These are phyloP conservation scores for Pemphredon lugubris DNA, from an alignment of 2,888 invertebrate species.

Conservation along the genomic window DNA sequence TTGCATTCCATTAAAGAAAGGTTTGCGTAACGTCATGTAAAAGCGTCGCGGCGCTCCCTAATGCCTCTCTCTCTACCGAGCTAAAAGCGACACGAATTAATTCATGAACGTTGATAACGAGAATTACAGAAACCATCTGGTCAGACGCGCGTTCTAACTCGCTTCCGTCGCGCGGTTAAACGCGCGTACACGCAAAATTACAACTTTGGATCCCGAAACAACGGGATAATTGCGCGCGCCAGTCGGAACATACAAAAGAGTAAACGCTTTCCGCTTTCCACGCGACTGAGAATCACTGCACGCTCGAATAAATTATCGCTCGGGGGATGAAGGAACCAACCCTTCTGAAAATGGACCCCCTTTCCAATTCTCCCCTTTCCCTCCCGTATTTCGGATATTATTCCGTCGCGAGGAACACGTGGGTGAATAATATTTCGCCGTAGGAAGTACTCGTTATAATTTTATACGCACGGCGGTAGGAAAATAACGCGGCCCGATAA, in stretches of 20 bases:
- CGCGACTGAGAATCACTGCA: slow-evolving; percentile 46
- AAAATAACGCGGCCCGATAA: no score
- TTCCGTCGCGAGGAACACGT: slow-evolving; percentile 27
- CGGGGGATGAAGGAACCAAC: slow-evolving; percentile 19
- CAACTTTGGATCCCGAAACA: no score
- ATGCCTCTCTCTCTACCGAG: neutral
- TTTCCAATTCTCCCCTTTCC: slow-evolving; percentile 36
- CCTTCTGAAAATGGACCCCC: slow-evolving; percentile 52
- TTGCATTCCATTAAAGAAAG: slow-evolving; percentile 29
- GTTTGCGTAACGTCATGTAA: slow-evolving; percentile 18
- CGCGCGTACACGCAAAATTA: no score
- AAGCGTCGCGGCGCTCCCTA: neutral
- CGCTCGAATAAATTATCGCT: slow-evolving; percentile 43
- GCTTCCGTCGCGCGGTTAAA: no score
- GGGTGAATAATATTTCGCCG: slow-evolving; percentile 5
- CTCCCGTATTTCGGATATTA: slow-evolving; percentile 16
- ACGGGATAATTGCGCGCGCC: no score
- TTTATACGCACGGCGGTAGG: no score
- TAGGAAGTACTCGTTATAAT: neutral
- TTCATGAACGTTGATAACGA: neutral
- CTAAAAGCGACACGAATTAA: neutral
- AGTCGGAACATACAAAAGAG: no score
- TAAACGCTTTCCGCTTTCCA: no score
- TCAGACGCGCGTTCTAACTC: neutral
- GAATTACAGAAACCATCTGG: neutral